Evolutionary conservation across 1,140 invertebrate genomes (phyloP), one percentile per base, ranked within the genome.

Genomic region (Phymastichus coffea): DNA sequence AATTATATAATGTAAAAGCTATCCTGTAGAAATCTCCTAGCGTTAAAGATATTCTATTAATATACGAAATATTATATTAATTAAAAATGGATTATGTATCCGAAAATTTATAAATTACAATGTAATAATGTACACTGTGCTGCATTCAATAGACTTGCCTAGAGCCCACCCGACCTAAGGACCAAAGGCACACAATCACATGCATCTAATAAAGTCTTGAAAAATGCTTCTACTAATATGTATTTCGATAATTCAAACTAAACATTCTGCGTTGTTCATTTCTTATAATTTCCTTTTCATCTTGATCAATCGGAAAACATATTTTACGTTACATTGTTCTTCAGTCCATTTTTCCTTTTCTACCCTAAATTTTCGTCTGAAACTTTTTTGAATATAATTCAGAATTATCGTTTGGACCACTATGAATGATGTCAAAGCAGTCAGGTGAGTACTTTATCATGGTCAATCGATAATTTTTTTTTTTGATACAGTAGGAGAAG

Each of bases 121-220:
- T 75, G 67, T 74, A 70, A n/a, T 73, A 70, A 70, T 75, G 67
- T 76, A 69, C 73, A 71, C 67, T 72, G 72, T 65, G 70, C 69
- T 75, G 71, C 70, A 74, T 74, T 72, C 68, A 70, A 77, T 75
- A 77, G 74, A 77, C 72, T 77, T 77, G 77, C 73, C 74, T 75
- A 75, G 74, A 75, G 74, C 76, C 75, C 72, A 75, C 63, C 68
- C 74, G 69, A 77, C 67, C 67, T 75, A 76, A 74, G 76, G 75
- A 79, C 75, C 76, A 78, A 79, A 77, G 76, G 75, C 77, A 78
- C n/a, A n/a, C 75, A 77, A 77, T 73, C 77, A 76, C 67, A 69
- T 68, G 69, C 69, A 72, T 75, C 41, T 71, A 75, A 74, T 72
- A 72, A 71, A 73, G 62, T 71, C 75, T 72, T 75, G 52, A 67